A percentile compares a stretch with the other conserved stretches of the same genome.
These are phyloP conservation scores for Caerostris extrusa DNA, from an alignment of 1,140 invertebrate genomes.

Conservation along the genomic window DNA sequence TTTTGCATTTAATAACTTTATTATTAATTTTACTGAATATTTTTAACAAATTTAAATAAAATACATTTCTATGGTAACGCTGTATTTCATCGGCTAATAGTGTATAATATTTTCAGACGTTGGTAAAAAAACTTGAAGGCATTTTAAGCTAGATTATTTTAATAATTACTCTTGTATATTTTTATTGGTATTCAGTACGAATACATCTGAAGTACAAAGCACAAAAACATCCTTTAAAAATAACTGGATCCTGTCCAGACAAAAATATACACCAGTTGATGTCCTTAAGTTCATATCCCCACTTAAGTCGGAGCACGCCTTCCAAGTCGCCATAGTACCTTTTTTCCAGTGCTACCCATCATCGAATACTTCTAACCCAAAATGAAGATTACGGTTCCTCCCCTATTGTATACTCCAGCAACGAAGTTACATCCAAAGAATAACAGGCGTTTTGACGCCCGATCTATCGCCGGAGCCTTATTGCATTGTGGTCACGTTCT, in stretches of 20 bases:
- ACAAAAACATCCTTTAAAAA: neutral
- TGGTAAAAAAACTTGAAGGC: neutral
- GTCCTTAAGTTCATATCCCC: neutral
- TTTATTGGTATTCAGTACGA: neutral
- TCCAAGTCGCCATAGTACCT: neutral
- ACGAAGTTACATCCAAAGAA: neutral
- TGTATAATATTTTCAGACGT: neutral
- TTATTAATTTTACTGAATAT: too few species aligned
- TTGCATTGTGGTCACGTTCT: slow-evolving; percentile 45
- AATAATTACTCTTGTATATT: neutral
- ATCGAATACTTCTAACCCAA: neutral
- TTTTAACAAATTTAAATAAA: too few species aligned
- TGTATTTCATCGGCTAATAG: too few species aligned
- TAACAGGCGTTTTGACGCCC: slow-evolving; percentile 39
- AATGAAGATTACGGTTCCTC: neutral
- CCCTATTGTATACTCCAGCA: neutral
- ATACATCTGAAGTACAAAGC: neutral
- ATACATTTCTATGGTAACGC: too few species aligned
- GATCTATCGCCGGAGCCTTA: neutral
- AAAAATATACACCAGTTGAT: neutral
- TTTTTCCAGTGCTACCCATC: neutral
- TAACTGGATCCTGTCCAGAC: neutral
- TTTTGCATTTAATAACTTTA: too few species aligned
- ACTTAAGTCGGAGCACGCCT: neutral
- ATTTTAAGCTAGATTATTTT: neutral